Evolutionary conservation across 2,113 vertebrate species (phyloP).

Genomic region (Arothron firmamentum): DNA sequence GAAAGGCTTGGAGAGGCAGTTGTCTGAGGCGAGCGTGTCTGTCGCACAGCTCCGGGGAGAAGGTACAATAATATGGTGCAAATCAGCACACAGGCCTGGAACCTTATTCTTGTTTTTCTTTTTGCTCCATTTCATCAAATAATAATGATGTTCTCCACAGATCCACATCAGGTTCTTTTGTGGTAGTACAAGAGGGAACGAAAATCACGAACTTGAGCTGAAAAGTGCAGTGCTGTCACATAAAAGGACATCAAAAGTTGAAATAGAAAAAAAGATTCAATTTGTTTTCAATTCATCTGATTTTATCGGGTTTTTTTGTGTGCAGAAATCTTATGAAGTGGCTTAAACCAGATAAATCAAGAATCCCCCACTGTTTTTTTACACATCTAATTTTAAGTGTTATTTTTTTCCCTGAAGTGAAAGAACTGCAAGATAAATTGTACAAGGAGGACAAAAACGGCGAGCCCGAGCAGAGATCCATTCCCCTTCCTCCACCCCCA

Average conservation of each 20-base stretch:
- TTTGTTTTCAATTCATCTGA: no score
- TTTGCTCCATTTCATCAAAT: background rate
- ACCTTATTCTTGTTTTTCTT: background rate
- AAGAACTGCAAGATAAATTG: slow-evolving; percentile 39
- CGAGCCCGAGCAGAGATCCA: background rate
- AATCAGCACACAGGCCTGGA: background rate
- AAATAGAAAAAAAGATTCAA: no score
- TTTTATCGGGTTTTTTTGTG: no score
- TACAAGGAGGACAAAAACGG: background rate
- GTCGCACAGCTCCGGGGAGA: slow-evolving; percentile 54
- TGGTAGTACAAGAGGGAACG: no score
- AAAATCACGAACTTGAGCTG: no score
- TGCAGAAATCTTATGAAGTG: no score
- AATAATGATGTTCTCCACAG: no score
- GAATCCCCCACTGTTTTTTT: no score
- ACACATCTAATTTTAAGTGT: background rate
- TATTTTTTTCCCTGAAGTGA: slow-evolving; percentile 44
- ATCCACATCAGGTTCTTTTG: no score
- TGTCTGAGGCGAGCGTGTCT: slow-evolving; percentile 45
- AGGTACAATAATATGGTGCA: slow-evolving; percentile 53
- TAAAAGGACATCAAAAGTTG: no score
- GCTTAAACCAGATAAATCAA: no score
- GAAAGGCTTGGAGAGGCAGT: slow-evolving; percentile 27
- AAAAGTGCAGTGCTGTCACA: no score
- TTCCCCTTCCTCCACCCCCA: background rate